Base-by-base conservation (phyloP, 53 echinoderm and acorn worm genomes). In the Zoroaster sp. region DNA sequence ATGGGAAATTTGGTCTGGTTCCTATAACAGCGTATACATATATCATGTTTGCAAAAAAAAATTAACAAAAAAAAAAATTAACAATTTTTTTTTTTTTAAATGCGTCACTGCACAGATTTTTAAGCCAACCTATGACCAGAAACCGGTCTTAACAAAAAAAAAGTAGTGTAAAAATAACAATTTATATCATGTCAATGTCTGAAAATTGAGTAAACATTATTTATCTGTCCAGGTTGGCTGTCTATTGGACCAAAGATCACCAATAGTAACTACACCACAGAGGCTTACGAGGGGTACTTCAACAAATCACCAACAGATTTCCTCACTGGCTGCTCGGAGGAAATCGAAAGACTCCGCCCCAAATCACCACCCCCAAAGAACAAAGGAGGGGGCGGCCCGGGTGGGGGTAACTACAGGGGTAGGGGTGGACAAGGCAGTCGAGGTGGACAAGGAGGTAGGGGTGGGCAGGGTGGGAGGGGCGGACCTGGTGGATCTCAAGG, bases 331-430 rank as follows among this genome's bases (percentile, higher is more conserved):
- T 97, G 97, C 93, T 30, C 92, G 5, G 95, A 97, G n/a, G 97
- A 97, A 76, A 92, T 95, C 23, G 97, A 97, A 75, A 72, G 97
- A 68, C 91, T 97, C 35, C 86, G 97, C 38, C 97, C 97, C 15
- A 97, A 97, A 68, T 97, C 97, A 8, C 97, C 97, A 14, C 94
- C 94, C 65, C 89, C 92, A 20, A 97, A 97, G 90, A 93, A 89
- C 87, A 88, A 93, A 69, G 77, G 88, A 33, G 86, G 86, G 31
- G 89, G 93, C 30, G 91, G 91, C 0, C 88, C 69, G 44, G 94
- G 94, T 35, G 81, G 81, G 14, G 80, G 94, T 25, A 80, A 91
- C 6, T 51, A 91, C 51, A 52, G 88, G 12, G 90, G 94, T n/a
- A 68, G 95, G 47, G 92, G 94, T 18, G 91, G 88, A 23, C 67